Conservation (phyloP, 2,797 vertebrate species). For the Clamator glandarius region DNA sequence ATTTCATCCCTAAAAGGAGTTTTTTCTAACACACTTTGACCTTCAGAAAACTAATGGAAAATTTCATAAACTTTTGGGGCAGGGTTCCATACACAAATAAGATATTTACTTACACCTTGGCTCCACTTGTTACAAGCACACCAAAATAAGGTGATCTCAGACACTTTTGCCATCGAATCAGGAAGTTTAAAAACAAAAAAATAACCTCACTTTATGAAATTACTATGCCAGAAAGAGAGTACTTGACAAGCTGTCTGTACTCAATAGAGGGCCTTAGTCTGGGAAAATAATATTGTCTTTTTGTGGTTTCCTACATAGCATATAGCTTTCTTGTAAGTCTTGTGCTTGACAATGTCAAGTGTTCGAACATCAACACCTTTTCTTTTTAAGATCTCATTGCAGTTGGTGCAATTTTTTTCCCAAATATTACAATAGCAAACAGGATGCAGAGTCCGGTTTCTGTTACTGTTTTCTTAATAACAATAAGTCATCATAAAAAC, state of each 20-base stretch:
- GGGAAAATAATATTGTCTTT: slow-evolving; percentile 35
- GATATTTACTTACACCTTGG: background rate
- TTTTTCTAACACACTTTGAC: background rate
- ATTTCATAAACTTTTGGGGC: background rate
- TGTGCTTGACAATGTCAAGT: slow-evolving; percentile 52
- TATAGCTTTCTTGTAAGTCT: slow-evolving; percentile 59
- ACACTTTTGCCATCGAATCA: slow-evolving; percentile 12
- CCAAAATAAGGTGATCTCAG: background rate
- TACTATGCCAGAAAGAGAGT: background rate
- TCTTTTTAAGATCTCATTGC: slow-evolving; percentile 43
- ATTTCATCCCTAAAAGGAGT: background rate
- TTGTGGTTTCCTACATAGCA: slow-evolving; percentile 45
- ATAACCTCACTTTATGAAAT: background rate
- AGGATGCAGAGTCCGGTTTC: slow-evolving; percentile 77
- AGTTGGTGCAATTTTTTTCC: slow-evolving; percentile 41
- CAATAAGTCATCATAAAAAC: slow-evolving; percentile 69
- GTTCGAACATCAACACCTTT: slow-evolving; percentile 54
- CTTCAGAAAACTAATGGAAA: slow-evolving; percentile 31
- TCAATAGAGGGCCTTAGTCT: slow-evolving; percentile 35
- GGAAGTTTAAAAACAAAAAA: slow-evolving; percentile 43
- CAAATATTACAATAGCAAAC: slow-evolving; percentile 71
- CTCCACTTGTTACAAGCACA: background rate
- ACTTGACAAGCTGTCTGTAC: slow-evolving; percentile 11
- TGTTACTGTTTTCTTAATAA: slow-evolving; percentile 75
- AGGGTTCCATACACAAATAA: background rate